Conservation (phyloP, 2,888 invertebrate genomes). For the Microctonus brassicae region DNA sequence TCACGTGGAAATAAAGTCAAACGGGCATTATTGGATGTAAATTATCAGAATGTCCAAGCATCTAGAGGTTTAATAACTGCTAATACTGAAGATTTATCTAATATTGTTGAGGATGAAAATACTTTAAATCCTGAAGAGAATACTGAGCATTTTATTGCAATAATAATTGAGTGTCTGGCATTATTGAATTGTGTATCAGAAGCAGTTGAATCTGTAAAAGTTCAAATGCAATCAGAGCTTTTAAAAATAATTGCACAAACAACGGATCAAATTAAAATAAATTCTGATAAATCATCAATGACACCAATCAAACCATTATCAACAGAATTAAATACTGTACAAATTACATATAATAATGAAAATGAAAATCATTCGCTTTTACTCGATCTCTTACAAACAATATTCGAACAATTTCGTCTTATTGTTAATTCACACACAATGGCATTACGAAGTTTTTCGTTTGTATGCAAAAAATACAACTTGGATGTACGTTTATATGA, state of each 20-base stretch:
- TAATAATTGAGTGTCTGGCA: constrained; percentile 87
- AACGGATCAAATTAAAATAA: constrained; percentile 77
- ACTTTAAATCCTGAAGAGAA: constrained; percentile 75
- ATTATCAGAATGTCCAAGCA: constrained; percentile 52
- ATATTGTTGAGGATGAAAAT: constrained; percentile 74
- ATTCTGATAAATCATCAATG: constrained; percentile 44
- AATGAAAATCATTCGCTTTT: constrained; percentile 68
- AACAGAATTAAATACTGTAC: constrained; percentile 38
- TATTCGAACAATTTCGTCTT: constrained; percentile 86
- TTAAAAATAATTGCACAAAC: constrained; percentile 84
- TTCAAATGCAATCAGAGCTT: constrained; percentile 86
- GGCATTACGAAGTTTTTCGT: constrained; percentile 76
- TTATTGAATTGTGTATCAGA: constrained; percentile 87
- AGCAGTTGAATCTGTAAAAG: constrained; percentile 87
- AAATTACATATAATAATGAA: constrained; percentile 43
- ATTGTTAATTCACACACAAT: constrained; percentile 83
- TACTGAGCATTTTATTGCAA: constrained; percentile 80
- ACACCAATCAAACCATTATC: constrained; percentile 35
- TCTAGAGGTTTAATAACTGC: constrained; percentile 47
- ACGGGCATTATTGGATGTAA: constrained; percentile 73
- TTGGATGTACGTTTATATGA: constrained; percentile 75
- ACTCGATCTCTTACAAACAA: constrained; percentile 78
- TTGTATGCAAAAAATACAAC: constrained; percentile 75
- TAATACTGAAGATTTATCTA: constrained; percentile 59
- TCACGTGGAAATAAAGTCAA: constrained; percentile 74